Percentiles rank a stretch among this genome's conserved stretches.
These are phyloP conservation scores for Eupithecia insigniata DNA, from an alignment of 2,888 invertebrate genomes.

Conservation along the genomic window DNA sequence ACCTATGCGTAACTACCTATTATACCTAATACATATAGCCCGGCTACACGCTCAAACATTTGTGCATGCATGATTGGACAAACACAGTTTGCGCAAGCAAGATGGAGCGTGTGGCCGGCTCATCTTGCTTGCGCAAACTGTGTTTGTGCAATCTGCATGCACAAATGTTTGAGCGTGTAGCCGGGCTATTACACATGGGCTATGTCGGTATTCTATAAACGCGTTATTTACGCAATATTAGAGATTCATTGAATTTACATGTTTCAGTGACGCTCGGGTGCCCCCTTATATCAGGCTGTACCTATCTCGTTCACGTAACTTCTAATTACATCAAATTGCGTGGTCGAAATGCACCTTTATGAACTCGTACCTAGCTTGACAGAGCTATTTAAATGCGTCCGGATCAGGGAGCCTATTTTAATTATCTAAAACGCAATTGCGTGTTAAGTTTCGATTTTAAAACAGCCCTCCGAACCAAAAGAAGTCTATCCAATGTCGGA, in stretches of 20 bases:
- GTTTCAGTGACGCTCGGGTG: constrained; percentile 45
- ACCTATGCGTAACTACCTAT: too few species aligned
- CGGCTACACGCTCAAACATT: too few species aligned
- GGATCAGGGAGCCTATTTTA: background rate
- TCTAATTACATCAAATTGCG: constrained; percentile 79
- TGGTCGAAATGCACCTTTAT: constrained; percentile 73
- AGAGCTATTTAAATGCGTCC: constrained; percentile 14
- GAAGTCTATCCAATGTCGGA: too few species aligned
- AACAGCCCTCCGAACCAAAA: too few species aligned
- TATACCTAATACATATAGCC: too few species aligned
- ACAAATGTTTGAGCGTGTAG: too few species aligned
- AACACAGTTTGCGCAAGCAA: too few species aligned
- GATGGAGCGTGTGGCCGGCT: too few species aligned
- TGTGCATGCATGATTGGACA: too few species aligned
- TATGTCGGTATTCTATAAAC: constrained; percentile 12
- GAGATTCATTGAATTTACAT: constrained; percentile 65
- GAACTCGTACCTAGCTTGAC: background rate
- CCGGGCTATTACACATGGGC: background rate
- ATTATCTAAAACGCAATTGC: background rate
- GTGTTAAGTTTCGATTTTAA: too few species aligned
- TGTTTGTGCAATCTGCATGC: too few species aligned
- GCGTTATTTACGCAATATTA: constrained; percentile 57
- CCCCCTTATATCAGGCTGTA: constrained; percentile 59
- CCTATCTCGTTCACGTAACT: constrained; percentile 71
- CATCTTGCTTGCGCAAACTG: too few species aligned